Evolutionary conservation across 1,140 invertebrate genomes (phyloP), one percentile per base, ranked within the genome.

Genomic region (Drosophila bocki): DNA sequence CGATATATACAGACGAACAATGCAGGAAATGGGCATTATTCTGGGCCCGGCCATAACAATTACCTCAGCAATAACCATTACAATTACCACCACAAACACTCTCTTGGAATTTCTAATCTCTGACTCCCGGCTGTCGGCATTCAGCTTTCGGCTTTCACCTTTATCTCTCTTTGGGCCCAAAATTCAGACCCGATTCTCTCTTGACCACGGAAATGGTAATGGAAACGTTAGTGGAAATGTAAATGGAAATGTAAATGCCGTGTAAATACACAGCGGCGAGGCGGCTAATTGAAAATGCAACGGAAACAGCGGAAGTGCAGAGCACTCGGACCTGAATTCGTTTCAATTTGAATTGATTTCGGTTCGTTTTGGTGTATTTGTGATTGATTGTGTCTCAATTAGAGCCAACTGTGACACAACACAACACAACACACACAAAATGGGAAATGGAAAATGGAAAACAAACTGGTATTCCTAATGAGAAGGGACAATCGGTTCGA

Each of bases 1-100:
- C 37, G 15, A 32, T 51, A 50, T 32, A 32, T 51, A 17, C n/a
- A 6, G 13, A 6, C n/a, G 5, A 3, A 54, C 33, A 54, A 22
- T 54, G 41, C 82, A 85, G 82, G 82, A 85, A 85, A 75, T 78
- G 69, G 63, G 41, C 63, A 83, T 84, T 84, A 67, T 84, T 83
- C 65, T 61, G 67, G 68, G 39, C 45, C 39, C 48, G n/a, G 68
- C 69, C 26, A 71, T 71, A 68, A 59, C 59, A 82, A 81, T 82
- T 82, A 82, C 48, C 32, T 26, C n/a, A 35, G 44, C 42, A 26
- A 60, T 51, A 37, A 29, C 70, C 53, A 72, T 72, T 72, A 72
- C 54, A 72, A 74, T 74, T 74, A 75, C 41, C 68, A 61, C 62
- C 39, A 56, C 35, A 56, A 56, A 33, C 50, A 33, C 35, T 56